Evolutionary conservation across 2,888 invertebrate genomes (phyloP).

Genomic region (Diloba caeruleocephala): DNA sequence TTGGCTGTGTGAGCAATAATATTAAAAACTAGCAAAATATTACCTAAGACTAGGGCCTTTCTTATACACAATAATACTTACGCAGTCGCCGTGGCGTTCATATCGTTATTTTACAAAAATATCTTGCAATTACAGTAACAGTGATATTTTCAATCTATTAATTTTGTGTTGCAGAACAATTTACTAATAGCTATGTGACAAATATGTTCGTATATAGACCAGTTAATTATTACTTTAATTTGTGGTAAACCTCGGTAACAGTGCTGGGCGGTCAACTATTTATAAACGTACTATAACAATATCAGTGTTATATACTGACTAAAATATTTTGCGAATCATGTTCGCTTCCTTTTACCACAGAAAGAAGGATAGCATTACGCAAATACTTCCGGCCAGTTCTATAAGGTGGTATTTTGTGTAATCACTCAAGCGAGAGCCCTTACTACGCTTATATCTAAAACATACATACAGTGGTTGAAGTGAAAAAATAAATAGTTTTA

Average conservation of each 20-base stretch:
- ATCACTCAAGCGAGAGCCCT: constrained; percentile 18
- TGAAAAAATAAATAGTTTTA: too few relatives aligned
- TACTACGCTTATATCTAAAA: constrained; percentile 26
- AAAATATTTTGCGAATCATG: constrained; percentile 3
- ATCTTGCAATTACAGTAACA: constrained; percentile 70
- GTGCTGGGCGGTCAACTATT: constrained; percentile 5
- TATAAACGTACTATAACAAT: constrained; percentile 9
- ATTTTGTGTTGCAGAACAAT: constrained; percentile 51
- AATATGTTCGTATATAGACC: constrained; percentile 13
- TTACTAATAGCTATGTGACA: constrained; percentile 33
- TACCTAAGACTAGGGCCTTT: constrained; percentile 84
- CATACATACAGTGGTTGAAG: too few relatives aligned
- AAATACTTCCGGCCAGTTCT: constrained; percentile 1
- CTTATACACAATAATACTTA: constrained; percentile 77
- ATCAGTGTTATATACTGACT: constrained; percentile 4
- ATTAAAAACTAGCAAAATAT: constrained; percentile 74
- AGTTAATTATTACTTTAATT: neutral
- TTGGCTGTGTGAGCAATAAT: constrained; percentile 80
- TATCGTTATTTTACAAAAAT: constrained; percentile 71
- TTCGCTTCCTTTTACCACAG: too few relatives aligned
- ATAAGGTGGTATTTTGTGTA: constrained; percentile 1
- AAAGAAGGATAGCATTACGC: too few relatives aligned
- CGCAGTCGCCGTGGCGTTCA: constrained; percentile 53
- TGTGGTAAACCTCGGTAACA: neutral
- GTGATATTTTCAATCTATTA: constrained; percentile 60